A percentile compares a stretch with the other conserved stretches of the same genome.
phyloP scores from a whole-genome alignment of 2,797 vertebrate species.

The Distichodus sexfasciatus region DNA sequence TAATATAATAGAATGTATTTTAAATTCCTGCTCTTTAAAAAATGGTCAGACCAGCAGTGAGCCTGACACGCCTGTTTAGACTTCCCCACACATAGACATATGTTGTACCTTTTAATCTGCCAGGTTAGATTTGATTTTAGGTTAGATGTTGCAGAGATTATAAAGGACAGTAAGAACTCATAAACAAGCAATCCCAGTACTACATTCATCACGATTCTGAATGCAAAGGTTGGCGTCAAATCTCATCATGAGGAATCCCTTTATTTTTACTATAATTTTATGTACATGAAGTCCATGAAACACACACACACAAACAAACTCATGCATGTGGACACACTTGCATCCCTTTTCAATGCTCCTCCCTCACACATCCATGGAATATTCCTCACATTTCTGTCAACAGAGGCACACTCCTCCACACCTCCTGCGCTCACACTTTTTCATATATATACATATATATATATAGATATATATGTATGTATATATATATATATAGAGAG shows the following conservation, averaged over 20 bases:
- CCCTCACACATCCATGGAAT: not conserved
- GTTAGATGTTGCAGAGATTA: not conserved
- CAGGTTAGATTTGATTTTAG: not conserved
- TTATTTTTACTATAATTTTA: too few relatives aligned
- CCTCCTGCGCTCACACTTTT: not conserved
- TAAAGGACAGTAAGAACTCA: not conserved
- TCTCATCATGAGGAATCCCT: too few relatives aligned
- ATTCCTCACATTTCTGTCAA: not conserved
- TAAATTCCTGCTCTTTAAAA: not conserved
- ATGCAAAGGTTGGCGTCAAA: too few relatives aligned
- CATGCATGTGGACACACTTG: too few relatives aligned
- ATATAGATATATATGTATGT: too few relatives aligned
- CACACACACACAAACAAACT: too few relatives aligned
- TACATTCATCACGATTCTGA: not conserved
- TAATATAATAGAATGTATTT: too few relatives aligned
- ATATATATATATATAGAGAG: too few relatives aligned
- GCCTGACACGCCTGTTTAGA: not conserved
- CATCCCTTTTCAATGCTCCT: not conserved
- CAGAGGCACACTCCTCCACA: not conserved
- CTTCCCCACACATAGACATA: not conserved
- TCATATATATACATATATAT: too few relatives aligned
- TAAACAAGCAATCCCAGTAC: not conserved
- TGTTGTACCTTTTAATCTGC: slow-evolving; percentile 19
- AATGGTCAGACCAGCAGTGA: not conserved
- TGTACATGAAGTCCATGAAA: too few relatives aligned